Conservation (phyloP, 92 coral and sea anemone genomes). For the Epizoanthus stellaris region DNA sequence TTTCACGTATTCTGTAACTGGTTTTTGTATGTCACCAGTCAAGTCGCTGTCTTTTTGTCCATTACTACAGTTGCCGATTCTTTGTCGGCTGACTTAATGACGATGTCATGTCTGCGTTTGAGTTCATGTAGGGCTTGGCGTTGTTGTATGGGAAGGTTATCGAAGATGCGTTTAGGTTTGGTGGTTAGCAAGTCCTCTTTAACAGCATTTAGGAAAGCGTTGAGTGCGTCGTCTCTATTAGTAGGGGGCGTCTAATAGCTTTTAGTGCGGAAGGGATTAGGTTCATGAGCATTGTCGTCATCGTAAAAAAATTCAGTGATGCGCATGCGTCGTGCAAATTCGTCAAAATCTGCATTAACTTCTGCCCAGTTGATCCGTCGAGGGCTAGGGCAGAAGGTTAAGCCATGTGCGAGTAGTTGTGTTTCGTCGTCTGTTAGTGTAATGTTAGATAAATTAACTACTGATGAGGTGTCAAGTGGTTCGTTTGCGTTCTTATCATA, state of each 20-base stretch:
- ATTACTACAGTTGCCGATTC: too few relatives aligned
- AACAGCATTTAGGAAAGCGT: conserved; percentile 50
- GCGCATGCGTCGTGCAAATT: conserved; percentile 34
- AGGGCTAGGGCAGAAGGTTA: conserved; percentile 55
- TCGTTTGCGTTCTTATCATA: neutral
- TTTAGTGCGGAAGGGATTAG: conserved; percentile 44
- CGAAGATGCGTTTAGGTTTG: neutral
- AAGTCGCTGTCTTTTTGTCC: too few relatives aligned
- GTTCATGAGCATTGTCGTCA: neutral
- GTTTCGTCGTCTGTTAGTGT: conserved; percentile 23
- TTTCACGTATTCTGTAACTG: too few relatives aligned
- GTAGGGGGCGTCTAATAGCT: conserved; percentile 42
- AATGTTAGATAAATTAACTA: conserved; percentile 40
- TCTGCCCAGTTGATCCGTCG: conserved; percentile 53
- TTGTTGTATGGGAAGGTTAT: neutral
- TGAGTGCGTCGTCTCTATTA: conserved; percentile 46
- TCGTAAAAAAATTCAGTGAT: neutral
- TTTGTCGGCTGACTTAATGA: too few relatives aligned
- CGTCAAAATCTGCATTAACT: conserved; percentile 58
- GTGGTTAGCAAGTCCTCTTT: conserved; percentile 16
- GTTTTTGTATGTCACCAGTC: too few relatives aligned
- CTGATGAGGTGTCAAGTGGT: conserved; percentile 31
- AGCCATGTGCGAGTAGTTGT: conserved; percentile 33
- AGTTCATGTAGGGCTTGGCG: neutral
- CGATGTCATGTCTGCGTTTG: too few relatives aligned